Percentiles rank a stretch among this genome's conserved stretches.
Evolutionary conservation across 23 tunicate species (phyloP).

Genomic region (Halocynthia aurantium): DNA sequence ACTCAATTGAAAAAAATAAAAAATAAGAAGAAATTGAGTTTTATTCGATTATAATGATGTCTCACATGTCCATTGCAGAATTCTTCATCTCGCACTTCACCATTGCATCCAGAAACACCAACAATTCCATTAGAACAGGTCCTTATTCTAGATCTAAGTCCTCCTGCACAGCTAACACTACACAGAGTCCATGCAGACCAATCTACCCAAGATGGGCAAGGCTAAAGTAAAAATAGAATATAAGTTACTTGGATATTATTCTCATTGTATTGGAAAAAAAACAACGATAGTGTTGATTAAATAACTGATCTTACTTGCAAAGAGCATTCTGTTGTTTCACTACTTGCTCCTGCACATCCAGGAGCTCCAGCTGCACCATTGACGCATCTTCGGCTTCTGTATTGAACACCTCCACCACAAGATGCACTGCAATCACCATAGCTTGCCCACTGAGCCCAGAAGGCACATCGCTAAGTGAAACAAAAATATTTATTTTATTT

Average conservation of each 20-base stretch:
- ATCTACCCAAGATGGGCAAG: conserved; percentile 11
- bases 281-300: no score
- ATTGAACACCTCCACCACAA: conserved; percentile 70
- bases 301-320: conserved; percentile 10
- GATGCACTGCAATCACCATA: conserved; percentile 45
- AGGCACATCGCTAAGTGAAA: conserved; percentile 80
- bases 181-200: conserved; percentile 23
- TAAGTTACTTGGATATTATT: no score
- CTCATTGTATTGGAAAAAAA: no score
- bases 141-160: background rate
- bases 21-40: background rate
- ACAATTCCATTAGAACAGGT: conserved; percentile 3
- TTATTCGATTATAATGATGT: background rate
- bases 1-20: background rate
- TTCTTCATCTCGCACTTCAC: conserved; percentile 49
- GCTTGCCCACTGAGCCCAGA: conserved; percentile 70
- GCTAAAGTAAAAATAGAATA: no score
- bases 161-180: conserved; percentile 22
- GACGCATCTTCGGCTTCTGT: conserved; percentile 38
- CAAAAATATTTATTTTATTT: background rate
- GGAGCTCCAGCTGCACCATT: conserved; percentile 53
- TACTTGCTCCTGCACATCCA: conserved; percentile 57
- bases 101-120: conserved; percentile 24
- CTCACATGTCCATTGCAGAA: conserved; percentile 63
- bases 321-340: conserved; percentile 32